phyloP scores from a whole-genome alignment of 2,797 vertebrate genomes.

The Pelobates cultripes region DNA sequence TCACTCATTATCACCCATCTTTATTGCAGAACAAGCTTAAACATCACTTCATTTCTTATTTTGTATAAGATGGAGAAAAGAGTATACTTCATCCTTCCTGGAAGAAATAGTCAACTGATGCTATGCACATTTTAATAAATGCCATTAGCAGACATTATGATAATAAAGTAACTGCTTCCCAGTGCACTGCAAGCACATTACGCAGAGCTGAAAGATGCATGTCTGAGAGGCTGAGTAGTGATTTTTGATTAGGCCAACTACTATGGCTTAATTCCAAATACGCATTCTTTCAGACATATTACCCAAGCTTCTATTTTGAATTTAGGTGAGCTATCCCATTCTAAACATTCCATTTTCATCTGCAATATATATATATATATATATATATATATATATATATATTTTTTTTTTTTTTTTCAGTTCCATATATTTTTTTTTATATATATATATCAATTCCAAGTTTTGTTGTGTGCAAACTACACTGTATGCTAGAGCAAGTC shows the following conservation, averaged over 20 bases:
- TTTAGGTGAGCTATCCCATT: background rate
- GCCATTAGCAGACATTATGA: background rate
- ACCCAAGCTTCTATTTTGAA: background rate
- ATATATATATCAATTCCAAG: no score
- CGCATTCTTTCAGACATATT: background rate
- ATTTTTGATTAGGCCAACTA: background rate
- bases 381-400: no score
- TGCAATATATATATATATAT: no score
- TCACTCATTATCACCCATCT: no score
- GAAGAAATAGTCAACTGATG: background rate
- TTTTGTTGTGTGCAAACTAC: no score
- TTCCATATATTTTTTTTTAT: no score
- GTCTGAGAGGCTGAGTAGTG: background rate
- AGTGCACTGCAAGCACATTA: background rate
- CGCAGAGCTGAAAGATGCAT: no score
- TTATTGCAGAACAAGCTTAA: background rate
- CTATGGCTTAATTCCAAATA: background rate
- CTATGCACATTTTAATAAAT: background rate
- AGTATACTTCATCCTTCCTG: background rate
- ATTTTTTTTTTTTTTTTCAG: no score
- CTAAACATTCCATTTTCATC: background rate
- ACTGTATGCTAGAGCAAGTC: no score
- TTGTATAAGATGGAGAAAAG: background rate
- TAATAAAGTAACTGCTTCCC: background rate
- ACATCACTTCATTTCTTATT: background rate